Conservation (phyloP, 2,888 invertebrate species). For the Pseudanteris insignis region DNA sequence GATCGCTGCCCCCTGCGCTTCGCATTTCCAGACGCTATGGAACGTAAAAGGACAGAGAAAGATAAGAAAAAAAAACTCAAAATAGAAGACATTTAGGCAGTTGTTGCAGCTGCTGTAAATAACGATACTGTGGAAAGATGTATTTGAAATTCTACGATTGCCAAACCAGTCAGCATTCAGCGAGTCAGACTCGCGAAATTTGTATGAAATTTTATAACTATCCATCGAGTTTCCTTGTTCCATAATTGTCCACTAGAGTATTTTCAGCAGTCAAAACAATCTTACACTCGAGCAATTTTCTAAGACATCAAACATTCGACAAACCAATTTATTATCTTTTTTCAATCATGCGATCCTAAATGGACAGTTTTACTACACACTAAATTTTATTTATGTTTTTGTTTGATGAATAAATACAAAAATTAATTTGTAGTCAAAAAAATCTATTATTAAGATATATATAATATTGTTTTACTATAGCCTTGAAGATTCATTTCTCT, state of each 20-base stretch:
- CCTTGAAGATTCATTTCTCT: constrained; percentile 38
- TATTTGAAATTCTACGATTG: constrained; percentile 9
- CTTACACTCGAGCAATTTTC: no score
- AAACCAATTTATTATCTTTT: no score
- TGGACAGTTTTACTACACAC: no score
- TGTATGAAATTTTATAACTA: constrained; percentile 8
- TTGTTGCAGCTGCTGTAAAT: constrained; percentile 12
- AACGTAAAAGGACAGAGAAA: background rate
- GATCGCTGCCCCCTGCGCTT: constrained; percentile 7
- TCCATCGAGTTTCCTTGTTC: constrained; percentile 9
- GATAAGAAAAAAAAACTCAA: background rate
- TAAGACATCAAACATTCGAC: no score
- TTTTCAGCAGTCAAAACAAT: no score
- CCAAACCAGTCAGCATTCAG: constrained; percentile 4
- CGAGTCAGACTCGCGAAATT: constrained; percentile 9
- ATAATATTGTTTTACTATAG: constrained; percentile 34
- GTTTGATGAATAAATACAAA: constrained; percentile 28
- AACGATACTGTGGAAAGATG: constrained; percentile 5
- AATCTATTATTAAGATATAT: constrained; percentile 38
- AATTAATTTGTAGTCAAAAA: constrained; percentile 33
- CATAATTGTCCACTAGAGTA: no score
- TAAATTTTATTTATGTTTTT: no score
- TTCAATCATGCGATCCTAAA: no score
- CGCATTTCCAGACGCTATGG: constrained; percentile 11
- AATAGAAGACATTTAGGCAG: background rate